These are phyloP conservation scores for Halcyon chelicuti DNA, from an alignment of 2,797 vertebrate species.

Conservation along the genomic window DNA sequence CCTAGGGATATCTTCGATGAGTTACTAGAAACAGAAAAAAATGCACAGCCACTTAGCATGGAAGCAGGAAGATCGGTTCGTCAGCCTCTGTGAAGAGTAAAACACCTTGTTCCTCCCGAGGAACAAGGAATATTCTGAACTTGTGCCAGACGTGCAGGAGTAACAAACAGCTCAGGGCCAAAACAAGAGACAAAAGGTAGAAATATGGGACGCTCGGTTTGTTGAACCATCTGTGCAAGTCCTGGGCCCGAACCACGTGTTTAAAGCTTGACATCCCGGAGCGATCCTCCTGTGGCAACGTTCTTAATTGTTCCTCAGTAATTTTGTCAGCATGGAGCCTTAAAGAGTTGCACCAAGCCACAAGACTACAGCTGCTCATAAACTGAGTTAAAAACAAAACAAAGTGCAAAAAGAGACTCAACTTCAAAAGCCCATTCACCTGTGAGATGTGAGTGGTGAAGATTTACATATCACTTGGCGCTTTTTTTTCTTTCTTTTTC, in stretches of 20 bases:
- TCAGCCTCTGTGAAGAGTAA: constrained; percentile 74
- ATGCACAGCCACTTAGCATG: constrained; percentile 68
- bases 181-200: constrained; percentile 66
- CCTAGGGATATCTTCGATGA: constrained; percentile 95
- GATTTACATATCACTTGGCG: constrained; percentile 62
- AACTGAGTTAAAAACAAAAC: constrained; percentile 33
- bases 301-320: constrained; percentile 68
- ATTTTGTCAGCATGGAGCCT: constrained; percentile 77
- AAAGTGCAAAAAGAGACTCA: constrained; percentile 55
- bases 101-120: constrained; percentile 55
- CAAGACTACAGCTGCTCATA: constrained; percentile 64
- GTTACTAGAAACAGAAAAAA: constrained; percentile 90
- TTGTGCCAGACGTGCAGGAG: constrained; percentile 69
- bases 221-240: constrained; percentile 56
- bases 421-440: constrained; percentile 58
- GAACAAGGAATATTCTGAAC: constrained; percentile 60
- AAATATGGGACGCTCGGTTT: background rate
- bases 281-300: constrained; percentile 55
- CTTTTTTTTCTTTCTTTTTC: background rate
- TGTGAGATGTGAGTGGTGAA: background rate
- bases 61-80: constrained; percentile 76
- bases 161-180: constrained; percentile 80
- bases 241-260: constrained; percentile 40
- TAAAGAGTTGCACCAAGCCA: constrained; percentile 75
- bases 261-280: constrained; percentile 44